phyloP scores from a whole-genome alignment of 2,113 vertebrate species.

The Capreolus pygargus region DNA sequence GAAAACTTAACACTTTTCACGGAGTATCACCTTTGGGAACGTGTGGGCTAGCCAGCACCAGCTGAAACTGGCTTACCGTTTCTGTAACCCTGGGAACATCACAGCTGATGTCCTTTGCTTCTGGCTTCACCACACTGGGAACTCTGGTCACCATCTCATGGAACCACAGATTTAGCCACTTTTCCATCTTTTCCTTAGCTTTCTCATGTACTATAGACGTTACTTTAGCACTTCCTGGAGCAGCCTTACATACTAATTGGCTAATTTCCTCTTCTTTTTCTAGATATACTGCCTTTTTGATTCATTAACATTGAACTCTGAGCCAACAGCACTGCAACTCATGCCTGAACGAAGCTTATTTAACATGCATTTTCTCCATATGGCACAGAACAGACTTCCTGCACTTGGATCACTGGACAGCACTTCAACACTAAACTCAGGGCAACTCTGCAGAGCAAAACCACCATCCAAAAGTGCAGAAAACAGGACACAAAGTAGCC shows the following conservation, averaged over 20 bases:
- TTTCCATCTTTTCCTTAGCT: background rate
- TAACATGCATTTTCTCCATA: background rate
- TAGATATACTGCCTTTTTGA: background rate
- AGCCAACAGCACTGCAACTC: background rate
- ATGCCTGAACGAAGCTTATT: background rate
- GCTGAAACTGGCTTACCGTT: background rate
- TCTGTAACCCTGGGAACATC: background rate
- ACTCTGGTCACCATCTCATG: background rate
- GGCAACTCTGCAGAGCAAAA: conserved; percentile 9
- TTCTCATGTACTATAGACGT: background rate
- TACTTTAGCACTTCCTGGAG: background rate
- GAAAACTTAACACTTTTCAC: conserved; percentile 23
- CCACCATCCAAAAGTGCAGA: background rate
- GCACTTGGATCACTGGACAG: background rate
- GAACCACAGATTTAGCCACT: background rate
- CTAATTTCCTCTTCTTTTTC: conserved; percentile 12
- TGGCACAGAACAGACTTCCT: background rate
- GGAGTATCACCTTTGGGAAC: background rate
- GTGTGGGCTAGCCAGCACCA: background rate
- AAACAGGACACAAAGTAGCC: background rate
- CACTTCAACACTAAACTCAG: background rate
- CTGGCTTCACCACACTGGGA: background rate
- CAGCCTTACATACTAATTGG: background rate
- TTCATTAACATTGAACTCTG: background rate
- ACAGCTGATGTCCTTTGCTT: background rate